Evolutionary conservation across 2,113 vertebrate species (phyloP).

Genomic region (Platysteira castanea): DNA sequence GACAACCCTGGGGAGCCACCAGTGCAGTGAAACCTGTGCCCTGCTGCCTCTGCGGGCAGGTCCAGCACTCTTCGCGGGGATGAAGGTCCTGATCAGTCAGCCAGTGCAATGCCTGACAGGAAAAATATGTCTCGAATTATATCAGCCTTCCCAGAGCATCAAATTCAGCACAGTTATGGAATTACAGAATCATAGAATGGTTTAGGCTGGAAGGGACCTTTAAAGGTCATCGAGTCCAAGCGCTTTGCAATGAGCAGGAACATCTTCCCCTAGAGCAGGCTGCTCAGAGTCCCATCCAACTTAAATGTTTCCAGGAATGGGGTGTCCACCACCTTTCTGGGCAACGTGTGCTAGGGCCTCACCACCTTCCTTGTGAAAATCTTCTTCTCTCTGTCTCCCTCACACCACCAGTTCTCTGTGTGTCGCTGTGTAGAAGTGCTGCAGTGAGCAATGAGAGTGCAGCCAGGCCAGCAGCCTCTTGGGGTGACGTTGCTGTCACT

Average conservation of each 20-base stretch:
- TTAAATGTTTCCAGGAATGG: neutral
- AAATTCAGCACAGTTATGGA: neutral
- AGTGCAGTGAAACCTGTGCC: neutral
- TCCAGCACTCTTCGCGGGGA: fast-evolving
- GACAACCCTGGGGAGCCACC: neutral
- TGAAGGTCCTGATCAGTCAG: neutral
- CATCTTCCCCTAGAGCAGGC: neutral
- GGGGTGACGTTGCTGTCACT: fast-evolving
- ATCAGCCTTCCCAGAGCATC: neutral
- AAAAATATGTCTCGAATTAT: fast-evolving
- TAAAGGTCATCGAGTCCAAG: neutral
- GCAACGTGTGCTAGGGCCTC: neutral
- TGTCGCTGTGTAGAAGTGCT: fast-evolving
- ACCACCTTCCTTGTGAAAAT: neutral
- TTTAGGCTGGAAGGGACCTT: neutral
- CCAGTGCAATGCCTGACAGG: neutral
- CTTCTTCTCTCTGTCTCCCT: neutral
- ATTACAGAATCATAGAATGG: neutral
- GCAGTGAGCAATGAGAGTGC: neutral
- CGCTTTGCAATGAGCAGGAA: neutral
- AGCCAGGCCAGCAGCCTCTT: neutral
- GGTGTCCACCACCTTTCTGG: neutral
- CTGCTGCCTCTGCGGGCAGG: neutral
- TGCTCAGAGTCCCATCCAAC: neutral
- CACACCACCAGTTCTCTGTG: fast-evolving